These are phyloP conservation scores for Hyaena hyaena DNA, from an alignment of 2,113 vertebrate genomes.

Conservation along the genomic window DNA sequence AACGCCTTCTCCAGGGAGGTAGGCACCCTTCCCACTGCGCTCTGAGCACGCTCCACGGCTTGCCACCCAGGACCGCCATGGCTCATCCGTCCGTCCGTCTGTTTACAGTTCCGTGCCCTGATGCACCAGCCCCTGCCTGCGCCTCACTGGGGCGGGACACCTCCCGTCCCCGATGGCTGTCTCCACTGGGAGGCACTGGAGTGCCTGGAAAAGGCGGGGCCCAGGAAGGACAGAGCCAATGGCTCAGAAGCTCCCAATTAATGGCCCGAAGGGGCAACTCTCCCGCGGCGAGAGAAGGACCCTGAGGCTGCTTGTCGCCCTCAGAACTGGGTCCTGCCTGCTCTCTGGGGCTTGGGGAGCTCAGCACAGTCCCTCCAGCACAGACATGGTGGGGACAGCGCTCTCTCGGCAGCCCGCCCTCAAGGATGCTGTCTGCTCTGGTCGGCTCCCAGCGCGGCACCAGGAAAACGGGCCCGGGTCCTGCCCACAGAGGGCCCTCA, in stretches of 20 bases:
- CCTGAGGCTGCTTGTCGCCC: background rate
- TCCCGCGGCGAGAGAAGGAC: background rate
- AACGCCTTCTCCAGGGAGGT: background rate
- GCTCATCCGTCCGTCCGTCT: accelerated
- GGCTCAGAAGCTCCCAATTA: background rate
- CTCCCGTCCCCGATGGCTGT: background rate
- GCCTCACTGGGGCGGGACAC: background rate
- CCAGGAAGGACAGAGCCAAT: background rate
- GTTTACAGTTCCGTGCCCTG: accelerated
- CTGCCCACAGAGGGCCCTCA: background rate
- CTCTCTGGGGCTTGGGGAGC: background rate
- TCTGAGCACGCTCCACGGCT: background rate
- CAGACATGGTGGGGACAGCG: accelerated
- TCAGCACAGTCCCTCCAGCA: no score
- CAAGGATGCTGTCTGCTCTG: accelerated
- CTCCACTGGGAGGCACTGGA: no score
- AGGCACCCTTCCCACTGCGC: accelerated
- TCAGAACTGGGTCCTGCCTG: background rate
- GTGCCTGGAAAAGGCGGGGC: accelerated
- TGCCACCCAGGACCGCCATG: accelerated
- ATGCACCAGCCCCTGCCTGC: accelerated
- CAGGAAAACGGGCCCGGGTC: accelerated
- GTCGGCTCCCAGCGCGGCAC: background rate
- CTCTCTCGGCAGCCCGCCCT: accelerated
- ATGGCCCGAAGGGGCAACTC: background rate